phyloP scores from a whole-genome alignment of 1,140 invertebrate species.

The Campoletis sonorensis region DNA sequence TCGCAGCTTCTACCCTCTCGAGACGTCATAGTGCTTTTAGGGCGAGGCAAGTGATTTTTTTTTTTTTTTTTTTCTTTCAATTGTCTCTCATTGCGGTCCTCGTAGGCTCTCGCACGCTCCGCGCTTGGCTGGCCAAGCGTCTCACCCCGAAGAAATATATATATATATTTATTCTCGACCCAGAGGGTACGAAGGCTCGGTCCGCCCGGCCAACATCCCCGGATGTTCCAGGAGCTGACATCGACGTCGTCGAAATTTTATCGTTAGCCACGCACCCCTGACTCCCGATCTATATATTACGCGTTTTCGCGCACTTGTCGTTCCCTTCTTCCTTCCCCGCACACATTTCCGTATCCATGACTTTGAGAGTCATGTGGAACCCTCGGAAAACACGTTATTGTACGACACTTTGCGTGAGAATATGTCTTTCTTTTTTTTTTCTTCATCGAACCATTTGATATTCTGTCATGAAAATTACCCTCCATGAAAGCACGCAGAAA shows the following conservation, averaged over 20 bases:
- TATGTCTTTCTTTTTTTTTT: not conserved
- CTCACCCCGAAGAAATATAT: constrained; percentile 59
- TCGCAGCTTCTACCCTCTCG: constrained; percentile 40
- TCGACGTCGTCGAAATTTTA: constrained; percentile 53
- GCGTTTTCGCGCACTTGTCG: constrained; percentile 50
- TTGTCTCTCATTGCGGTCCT: constrained; percentile 67
- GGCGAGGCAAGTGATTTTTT: constrained; percentile 74
- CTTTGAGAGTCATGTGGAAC: not conserved
- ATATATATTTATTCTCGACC: not conserved
- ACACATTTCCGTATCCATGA: not conserved
- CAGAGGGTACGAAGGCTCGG: not conserved
- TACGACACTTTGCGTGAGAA: constrained; percentile 23
- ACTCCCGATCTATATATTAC: constrained; percentile 21
- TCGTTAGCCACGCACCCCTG: constrained; percentile 50
- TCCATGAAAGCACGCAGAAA: too few relatives aligned
- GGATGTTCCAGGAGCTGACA: constrained; percentile 47
- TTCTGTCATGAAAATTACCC: too few relatives aligned
- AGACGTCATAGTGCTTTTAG: constrained; percentile 62
- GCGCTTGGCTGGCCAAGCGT: constrained; percentile 73
- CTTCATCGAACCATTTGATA: not conserved
- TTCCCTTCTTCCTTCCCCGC: not conserved
- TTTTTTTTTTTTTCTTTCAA: constrained; percentile 69
- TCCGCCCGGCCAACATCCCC: constrained; percentile 37
- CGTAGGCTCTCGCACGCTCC: constrained; percentile 56
- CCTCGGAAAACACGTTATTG: constrained; percentile 1